These are phyloP conservation scores for Oenanthe oenanthe DNA, from an alignment of 2,113 vertebrate genomes.

Conservation along the genomic window DNA sequence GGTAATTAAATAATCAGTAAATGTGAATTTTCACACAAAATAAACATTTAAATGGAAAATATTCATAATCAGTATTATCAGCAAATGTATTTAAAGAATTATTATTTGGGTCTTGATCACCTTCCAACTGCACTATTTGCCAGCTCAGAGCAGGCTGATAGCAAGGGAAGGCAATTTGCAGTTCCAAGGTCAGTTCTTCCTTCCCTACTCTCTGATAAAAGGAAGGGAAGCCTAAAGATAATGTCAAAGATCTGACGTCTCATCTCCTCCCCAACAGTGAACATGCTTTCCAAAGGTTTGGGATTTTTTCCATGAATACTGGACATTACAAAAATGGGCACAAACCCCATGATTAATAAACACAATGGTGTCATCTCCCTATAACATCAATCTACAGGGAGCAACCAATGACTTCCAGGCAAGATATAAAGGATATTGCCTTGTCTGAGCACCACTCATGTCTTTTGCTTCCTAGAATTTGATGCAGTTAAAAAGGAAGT, in stretches of 20 bases:
- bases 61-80: background rate
- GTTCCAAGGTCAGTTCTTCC: background rate
- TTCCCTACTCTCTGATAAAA: background rate
- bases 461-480: background rate
- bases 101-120: background rate
- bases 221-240: background rate
- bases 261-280: background rate
- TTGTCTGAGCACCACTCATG: background rate
- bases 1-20: background rate
- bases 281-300: background rate
- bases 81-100: background rate
- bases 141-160: background rate
- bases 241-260: background rate
- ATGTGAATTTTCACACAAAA: background rate
- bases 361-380: background rate
- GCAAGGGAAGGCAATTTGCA: background rate
- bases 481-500: constrained; percentile 39
- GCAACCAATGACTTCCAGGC: background rate
- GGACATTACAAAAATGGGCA: background rate
- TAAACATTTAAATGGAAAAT: background rate
- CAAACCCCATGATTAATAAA: background rate
- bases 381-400: background rate
- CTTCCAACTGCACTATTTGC: background rate
- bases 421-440: background rate
- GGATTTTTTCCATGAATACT: background rate